A percentile compares a stretch with the other conserved stretches of the same genome.
Conservation (phyloP, 2,113 vertebrate genomes). For the human (Homo sapiens) region GRCh38 chr17:28098001-28098500, state of each 20-base stretch:
- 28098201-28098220: slow-evolving; percentile 36
- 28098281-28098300: neutral
- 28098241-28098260: neutral
- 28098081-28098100: slow-evolving; percentile 51
- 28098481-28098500: neutral
- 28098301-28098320: slow-evolving; percentile 33
- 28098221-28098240: slow-evolving; percentile 37
- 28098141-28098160: slow-evolving; percentile 29
- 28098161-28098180: slow-evolving; percentile 39
- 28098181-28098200: slow-evolving; percentile 60
- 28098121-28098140: neutral
- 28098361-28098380: neutral
- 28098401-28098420: neutral
- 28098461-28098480: neutral
- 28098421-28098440: neutral
- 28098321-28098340: slow-evolving; percentile 27
- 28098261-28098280: slow-evolving; percentile 35
- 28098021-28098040: slow-evolving; percentile 38
- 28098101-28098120: slow-evolving; percentile 28
- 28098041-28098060: slow-evolving; percentile 43
- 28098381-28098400: slow-evolving; percentile 49
- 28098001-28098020: slow-evolving; percentile 43
- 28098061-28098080: neutral
- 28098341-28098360: neutral
- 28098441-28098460: neutral